A percentile compares a stretch with the other conserved stretches of the same genome.
phyloP scores from a whole-genome alignment of 2,113 vertebrate species.

The Psittacus erithacus region DNA sequence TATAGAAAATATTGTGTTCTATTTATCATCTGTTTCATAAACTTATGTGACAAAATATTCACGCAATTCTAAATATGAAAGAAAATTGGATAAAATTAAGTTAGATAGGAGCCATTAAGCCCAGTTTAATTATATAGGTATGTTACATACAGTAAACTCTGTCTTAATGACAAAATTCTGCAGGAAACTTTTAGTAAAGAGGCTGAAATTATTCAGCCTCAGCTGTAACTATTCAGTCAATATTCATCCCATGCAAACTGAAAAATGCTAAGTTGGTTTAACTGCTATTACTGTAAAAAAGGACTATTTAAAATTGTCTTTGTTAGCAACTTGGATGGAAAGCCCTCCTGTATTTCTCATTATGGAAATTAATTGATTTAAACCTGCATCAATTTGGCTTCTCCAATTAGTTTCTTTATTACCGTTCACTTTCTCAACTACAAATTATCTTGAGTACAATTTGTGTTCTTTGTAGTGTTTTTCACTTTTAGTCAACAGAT shows the following conservation, averaged over 20 bases:
- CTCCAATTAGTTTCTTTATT: background rate
- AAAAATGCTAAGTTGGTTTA: background rate
- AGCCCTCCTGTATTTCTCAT: background rate
- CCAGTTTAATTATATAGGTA: background rate
- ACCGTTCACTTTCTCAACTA: background rate
- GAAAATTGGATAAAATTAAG: background rate
- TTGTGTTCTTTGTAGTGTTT: background rate
- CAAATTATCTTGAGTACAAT: background rate
- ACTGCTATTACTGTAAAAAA: background rate
- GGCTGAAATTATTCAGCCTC: background rate
- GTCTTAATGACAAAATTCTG: background rate
- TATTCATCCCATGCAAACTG: background rate
- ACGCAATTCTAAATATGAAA: background rate
- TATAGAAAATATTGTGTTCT: background rate
- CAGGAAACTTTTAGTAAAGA: background rate
- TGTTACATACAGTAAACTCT: background rate
- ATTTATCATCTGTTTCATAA: background rate
- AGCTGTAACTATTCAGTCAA: slow-evolving; percentile 15
- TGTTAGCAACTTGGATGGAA: slow-evolving; percentile 9
- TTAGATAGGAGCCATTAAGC: background rate
- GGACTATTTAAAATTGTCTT: background rate
- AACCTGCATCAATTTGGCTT: background rate
- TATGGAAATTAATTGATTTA: background rate
- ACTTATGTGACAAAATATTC: background rate
- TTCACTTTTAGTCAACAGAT: background rate